A percentile compares a stretch with the other conserved stretches of the same genome.
Conservation (phyloP, 2,888 invertebrate genomes). For the Trissonchulus sp. region DNA sequence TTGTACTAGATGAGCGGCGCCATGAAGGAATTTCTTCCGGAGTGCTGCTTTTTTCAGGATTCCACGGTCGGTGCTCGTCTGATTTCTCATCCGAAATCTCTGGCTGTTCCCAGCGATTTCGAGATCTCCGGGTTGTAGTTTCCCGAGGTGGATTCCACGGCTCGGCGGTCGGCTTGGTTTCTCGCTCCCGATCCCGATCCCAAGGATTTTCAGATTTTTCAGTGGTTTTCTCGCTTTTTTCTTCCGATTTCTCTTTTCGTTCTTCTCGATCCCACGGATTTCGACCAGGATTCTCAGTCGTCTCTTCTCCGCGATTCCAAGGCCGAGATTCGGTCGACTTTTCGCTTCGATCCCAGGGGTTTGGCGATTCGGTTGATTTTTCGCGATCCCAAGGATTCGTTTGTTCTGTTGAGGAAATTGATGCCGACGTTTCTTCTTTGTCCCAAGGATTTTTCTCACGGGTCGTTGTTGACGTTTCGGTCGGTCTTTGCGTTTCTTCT, state of each 20-base stretch:
- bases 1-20: neutral
- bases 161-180: neutral
- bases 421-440: too few relatives aligned
- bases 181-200: too few relatives aligned
- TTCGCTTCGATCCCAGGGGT: neutral
- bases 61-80: too few relatives aligned
- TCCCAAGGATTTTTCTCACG: too few relatives aligned
- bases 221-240: too few relatives aligned
- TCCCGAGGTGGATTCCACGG: neutral
- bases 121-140: neutral
- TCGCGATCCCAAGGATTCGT: neutral
- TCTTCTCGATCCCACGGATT: conserved; percentile 1
- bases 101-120: neutral
- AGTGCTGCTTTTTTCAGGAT: too few relatives aligned
- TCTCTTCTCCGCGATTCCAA: neutral
- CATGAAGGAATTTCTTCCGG: neutral
- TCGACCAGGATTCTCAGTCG: neutral
- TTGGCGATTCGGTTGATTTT: neutral
- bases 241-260: too few relatives aligned
- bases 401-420: too few relatives aligned
- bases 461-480: neutral
- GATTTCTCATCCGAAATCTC: neutral
- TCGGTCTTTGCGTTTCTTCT: neutral
- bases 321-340: neutral
- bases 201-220: too few relatives aligned